Evolutionary conservation across 2,888 invertebrate genomes (phyloP).

Genomic region (Drosophila merina): DNA sequence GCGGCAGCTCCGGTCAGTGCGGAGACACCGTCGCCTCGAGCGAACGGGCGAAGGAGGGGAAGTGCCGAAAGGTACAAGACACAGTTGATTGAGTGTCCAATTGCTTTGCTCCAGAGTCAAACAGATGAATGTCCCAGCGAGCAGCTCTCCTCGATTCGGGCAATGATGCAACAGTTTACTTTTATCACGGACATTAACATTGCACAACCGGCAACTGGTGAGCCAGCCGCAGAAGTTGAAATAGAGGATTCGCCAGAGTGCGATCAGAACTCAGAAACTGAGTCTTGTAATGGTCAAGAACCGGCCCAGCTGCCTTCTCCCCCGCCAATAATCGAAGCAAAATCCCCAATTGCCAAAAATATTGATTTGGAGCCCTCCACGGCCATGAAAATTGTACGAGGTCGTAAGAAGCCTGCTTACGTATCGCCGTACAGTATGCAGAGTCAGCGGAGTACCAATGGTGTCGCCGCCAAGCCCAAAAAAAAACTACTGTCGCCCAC

Average conservation of each 20-base stretch:
- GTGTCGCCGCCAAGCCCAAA: conserved; percentile 36
- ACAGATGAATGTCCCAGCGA: conserved; percentile 62
- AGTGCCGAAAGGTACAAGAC: conserved; percentile 90
- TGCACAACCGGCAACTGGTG: conserved; percentile 67
- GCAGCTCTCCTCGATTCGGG: conserved; percentile 77
- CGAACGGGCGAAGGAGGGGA: conserved; percentile 63
- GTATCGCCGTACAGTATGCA: conserved; percentile 86
- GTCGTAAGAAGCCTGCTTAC: conserved; percentile 88
- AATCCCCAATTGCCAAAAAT: conserved; percentile 13
- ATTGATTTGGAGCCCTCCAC: conserved; percentile 52
- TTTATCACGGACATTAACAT: conserved; percentile 81
- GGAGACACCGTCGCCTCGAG: conserved; percentile 49
- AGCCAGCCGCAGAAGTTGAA: conserved; percentile 36
- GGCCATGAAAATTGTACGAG: conserved; percentile 78
- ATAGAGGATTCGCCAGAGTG: conserved; percentile 82
- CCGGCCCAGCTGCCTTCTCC: conserved; percentile 27
- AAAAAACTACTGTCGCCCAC: conserved; percentile 61
- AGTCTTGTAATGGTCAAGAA: conserved; percentile 83
- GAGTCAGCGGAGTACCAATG: conserved; percentile 64
- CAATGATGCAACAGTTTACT: conserved; percentile 81
- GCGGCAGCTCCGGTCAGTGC: conserved; percentile 82
- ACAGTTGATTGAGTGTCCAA: conserved; percentile 85
- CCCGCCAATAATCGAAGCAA: conserved; percentile 22
- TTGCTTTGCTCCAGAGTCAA: conserved; percentile 40
- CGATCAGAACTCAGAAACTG: conserved; percentile 86